Percentiles rank a stretch among this genome's conserved stretches.
phyloP scores from a whole-genome alignment of 2,797 vertebrate species.

The Enteromius mattozi region DNA sequence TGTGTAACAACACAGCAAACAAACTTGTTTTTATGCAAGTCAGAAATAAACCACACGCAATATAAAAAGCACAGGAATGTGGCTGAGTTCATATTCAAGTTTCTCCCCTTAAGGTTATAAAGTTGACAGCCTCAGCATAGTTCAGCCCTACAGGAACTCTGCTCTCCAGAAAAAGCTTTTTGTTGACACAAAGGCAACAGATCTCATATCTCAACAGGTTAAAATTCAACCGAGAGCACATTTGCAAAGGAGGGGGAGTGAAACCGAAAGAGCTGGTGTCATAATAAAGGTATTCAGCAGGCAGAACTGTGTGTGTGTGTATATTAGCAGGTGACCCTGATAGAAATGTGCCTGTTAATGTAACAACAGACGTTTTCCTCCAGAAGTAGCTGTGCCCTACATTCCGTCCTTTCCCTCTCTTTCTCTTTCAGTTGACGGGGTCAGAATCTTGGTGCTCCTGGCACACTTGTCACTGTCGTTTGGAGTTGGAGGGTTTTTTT shows the following conservation, averaged over 20 bases:
- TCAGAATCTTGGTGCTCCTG: conserved; percentile 53
- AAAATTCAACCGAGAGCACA: conserved; percentile 27
- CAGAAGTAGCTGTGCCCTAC: conserved; percentile 58
- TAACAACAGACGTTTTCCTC: conserved; percentile 46
- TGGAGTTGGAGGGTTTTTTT: conserved; percentile 28
- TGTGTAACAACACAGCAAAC: neutral
- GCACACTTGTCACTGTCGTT: conserved; percentile 59
- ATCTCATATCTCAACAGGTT: conserved; percentile 42
- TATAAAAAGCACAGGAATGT: conserved; percentile 31
- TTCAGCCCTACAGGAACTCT: conserved; percentile 6
- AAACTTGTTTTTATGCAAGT: neutral
- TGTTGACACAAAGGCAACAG: conserved; percentile 29
- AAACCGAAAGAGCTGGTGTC: conserved; percentile 27
- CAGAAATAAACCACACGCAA: conserved; percentile 3
- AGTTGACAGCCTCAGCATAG: neutral
- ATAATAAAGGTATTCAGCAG: conserved; percentile 20
- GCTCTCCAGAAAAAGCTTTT: conserved; percentile 21
- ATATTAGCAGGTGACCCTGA: conserved; percentile 52
- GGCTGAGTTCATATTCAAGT: neutral
- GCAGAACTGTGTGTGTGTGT: neutral
- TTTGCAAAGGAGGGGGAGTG: neutral
- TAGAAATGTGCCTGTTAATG: conserved; percentile 45
- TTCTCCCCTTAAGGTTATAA: conserved; percentile 21
- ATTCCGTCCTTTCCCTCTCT: conserved; percentile 49
- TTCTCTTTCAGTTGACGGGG: conserved; percentile 52